Evolutionary conservation across 2,797 vertebrate species (phyloP), one percentile per base, ranked within the genome.

Genomic region (Uromys caudimaculatus): DNA sequence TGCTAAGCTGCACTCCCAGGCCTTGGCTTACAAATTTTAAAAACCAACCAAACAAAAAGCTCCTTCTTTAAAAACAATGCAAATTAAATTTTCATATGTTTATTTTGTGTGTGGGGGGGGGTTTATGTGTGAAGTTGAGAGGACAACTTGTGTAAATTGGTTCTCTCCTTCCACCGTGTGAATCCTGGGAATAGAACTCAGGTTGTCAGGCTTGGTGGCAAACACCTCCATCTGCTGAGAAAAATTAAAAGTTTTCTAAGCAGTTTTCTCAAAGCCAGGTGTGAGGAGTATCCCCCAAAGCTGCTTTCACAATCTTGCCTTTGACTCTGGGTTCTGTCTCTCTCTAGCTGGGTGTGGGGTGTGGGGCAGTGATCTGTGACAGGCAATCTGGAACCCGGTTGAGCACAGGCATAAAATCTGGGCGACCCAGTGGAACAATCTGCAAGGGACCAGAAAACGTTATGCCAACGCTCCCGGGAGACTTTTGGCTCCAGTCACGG

Each of bases 241-340:
- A 69, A 69, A 69, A 69, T 69, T 69, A 71, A n/a, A 71, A 16
- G 47, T 23, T 47, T 81, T 67, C 32, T 27, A 19, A 77, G 64
- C 24, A n/a, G 1, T 83, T 62, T 81, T 21, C 50, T 64, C 23
- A 1, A 77, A 78, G 44, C 96, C 67, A 35, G 24, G 67, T 0
- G 24, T 7, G 1, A 5, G 10, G 50, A 56, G 41, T 69, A 47
- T 38, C 44, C 69, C 27, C 54, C 21, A 5, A 35, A 24, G 27
- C 27, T 19, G 11, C 35, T 27, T 6, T 1, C 16, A 1, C 9
- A 1, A 13, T 21, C 19, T 2, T 0, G 23, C 24, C 56, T 44
- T 13, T 69, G 11, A 16, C 2, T 82, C 47, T 71, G 62, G 71
- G 69, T 62, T 52, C 29, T 14, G 50, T 87, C 92, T 12, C 12